Evolutionary conservation across 2,888 invertebrate species (phyloP), one percentile per base, ranked within the genome.

Genomic region (Harpalus rufipes): DNA sequence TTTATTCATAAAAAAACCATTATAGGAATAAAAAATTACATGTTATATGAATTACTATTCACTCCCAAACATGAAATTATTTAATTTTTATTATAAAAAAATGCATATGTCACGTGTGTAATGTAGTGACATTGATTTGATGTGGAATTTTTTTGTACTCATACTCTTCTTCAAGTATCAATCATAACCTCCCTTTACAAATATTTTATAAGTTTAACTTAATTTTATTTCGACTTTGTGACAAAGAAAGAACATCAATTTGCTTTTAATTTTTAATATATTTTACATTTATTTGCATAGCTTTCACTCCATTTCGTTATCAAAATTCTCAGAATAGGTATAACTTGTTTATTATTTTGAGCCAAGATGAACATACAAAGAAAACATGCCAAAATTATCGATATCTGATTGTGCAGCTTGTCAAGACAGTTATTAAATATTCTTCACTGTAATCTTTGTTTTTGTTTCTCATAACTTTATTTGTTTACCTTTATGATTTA

Each of bases 121-220:
- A 25, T 18, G 12, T 8, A 12, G 25, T 39, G 68, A 7, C 39
- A 68, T 68, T 68, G 39, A 68, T 68, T 68, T n/a, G 68, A 51
- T 12, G 44, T 51, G 44, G 44, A 12, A 12, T 51, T 51, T 51
- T 51, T 32, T 32, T 32, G 32, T 32, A 32, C 32, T 32, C 32
- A 32, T 25, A 25, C 25, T 25, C 25, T 2, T 32, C 32, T 32
- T 32, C 32, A 32, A 4, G 32, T 32, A 32, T 5, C 32, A 32
- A 6, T 32, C 32, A 5, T 32, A 32, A 32, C 32, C 32, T 6
- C 32, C 6, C 32, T 32, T 25, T 32, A 32, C 32, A 32, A 32
- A 32, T 5, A 5, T 32, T 32, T 32, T 32, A 32, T 6, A 32
- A 32, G 25, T 25, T 25, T 25, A 25, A 25, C 25, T 32, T 32